Conservation (phyloP, 2,797 vertebrate species). For the Spheniscus humboldti region DNA sequence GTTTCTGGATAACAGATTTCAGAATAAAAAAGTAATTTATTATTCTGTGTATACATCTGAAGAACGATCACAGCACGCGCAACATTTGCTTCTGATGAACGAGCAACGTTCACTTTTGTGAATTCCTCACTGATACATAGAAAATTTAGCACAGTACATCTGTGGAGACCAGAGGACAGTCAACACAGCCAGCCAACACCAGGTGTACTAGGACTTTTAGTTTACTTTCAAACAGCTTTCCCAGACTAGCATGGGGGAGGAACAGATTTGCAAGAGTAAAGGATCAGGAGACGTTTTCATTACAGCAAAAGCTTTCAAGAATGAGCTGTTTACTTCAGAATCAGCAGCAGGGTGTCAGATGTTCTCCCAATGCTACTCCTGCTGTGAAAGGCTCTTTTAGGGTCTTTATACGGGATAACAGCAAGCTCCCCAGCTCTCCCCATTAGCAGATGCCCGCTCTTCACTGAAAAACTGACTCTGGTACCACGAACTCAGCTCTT, state of each 20-base stretch:
- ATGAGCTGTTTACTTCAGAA: neutral
- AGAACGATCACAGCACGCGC: neutral
- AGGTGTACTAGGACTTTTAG: neutral
- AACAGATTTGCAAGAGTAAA: neutral
- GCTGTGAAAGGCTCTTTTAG: neutral
- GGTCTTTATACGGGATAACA: neutral
- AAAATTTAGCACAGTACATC: neutral
- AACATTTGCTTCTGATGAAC: rapidly evolving
- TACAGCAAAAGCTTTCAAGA: neutral
- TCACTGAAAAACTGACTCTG: neutral
- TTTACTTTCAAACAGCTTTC: neutral
- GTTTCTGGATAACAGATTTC: neutral
- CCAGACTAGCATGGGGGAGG: neutral
- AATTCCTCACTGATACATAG: neutral
- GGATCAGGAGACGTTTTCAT: neutral
- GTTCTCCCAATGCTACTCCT: neutral
- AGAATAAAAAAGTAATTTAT: neutral
- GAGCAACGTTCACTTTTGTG: neutral
- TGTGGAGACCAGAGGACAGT: neutral
- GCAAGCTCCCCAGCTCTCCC: neutral
- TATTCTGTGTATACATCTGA: neutral
- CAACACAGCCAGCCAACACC: neutral
- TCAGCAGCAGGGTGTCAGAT: neutral
- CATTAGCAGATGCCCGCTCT: neutral
- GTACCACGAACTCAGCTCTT: neutral